phyloP scores from a whole-genome alignment of 2,888 invertebrate genomes.

The Monoplex corrugatus region DNA sequence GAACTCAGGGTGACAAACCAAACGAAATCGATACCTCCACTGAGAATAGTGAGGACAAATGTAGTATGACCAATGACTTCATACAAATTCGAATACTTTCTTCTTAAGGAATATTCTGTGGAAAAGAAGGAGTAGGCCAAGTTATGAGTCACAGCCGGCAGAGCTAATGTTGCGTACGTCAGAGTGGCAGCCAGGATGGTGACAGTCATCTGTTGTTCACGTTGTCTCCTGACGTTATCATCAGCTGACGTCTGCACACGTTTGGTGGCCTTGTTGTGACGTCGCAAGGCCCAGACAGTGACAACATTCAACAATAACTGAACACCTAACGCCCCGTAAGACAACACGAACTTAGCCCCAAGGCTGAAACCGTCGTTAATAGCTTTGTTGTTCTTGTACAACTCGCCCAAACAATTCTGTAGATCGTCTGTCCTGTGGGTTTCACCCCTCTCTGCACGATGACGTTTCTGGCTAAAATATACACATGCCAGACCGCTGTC shows the following conservation, averaged over 20 bases:
- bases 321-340: not conserved
- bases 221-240: not conserved
- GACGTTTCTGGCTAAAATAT: not conserved
- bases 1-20: no score
- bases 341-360: not conserved
- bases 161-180: no score
- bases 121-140: no score
- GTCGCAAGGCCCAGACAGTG: not conserved
- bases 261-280: constrained; percentile 14
- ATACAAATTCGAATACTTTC: no score
- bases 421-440: not conserved
- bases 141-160: no score
- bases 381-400: not conserved
- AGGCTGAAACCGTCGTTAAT: constrained; percentile 16
- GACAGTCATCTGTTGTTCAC: not conserved
- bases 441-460: not conserved
- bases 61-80: no score
- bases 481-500: not conserved
- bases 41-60: no score
- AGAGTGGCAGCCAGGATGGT: not conserved
- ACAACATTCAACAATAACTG: not conserved
- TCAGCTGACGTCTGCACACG: not conserved
- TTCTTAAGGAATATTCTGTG: no score
- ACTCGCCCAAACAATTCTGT: not conserved
- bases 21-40: no score